Conservation (phyloP, 2,888 invertebrate genomes). For the Cheilosia vernalis region DNA sequence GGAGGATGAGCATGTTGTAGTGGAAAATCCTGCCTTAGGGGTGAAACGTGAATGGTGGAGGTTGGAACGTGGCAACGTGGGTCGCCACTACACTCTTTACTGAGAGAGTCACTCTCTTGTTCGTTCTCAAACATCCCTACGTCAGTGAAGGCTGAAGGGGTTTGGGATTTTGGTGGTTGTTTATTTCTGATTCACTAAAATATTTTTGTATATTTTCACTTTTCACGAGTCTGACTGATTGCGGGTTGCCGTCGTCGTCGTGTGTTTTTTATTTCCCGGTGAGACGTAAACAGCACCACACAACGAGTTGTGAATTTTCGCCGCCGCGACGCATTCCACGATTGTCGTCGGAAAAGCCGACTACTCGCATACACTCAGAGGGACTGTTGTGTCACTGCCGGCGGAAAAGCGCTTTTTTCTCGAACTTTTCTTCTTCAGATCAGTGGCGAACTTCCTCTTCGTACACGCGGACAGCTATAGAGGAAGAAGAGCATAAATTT, state of each 20-base stretch:
- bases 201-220: constrained; percentile 68
- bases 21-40: too few relatives aligned
- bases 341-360: constrained; percentile 52
- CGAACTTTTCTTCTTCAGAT: constrained; percentile 38
- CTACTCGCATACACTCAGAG: constrained; percentile 19
- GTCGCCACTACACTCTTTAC: constrained; percentile 8
- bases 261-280: constrained; percentile 35
- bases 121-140: constrained; percentile 37
- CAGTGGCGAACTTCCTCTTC: constrained; percentile 55
- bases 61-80: too few relatives aligned
- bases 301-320: constrained; percentile 24
- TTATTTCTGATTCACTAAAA: constrained; percentile 60
- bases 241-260: constrained; percentile 5
- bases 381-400: constrained; percentile 28
- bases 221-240: constrained; percentile 52
- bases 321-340: constrained; percentile 18
- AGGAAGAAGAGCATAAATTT: constrained; percentile 25
- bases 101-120: constrained; percentile 3
- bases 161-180: constrained; percentile 16
- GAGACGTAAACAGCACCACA: background rate
- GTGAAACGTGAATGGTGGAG: too few relatives aligned
- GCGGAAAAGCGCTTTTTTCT: constrained; percentile 8
- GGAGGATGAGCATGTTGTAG: too few relatives aligned
- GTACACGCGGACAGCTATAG: constrained; percentile 18
- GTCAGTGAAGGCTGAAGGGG: constrained; percentile 9